Evolutionary conservation across 2,797 vertebrate genomes (phyloP), one percentile per base, ranked within the genome.

Genomic region (Peromyscus melanophrys): DNA sequence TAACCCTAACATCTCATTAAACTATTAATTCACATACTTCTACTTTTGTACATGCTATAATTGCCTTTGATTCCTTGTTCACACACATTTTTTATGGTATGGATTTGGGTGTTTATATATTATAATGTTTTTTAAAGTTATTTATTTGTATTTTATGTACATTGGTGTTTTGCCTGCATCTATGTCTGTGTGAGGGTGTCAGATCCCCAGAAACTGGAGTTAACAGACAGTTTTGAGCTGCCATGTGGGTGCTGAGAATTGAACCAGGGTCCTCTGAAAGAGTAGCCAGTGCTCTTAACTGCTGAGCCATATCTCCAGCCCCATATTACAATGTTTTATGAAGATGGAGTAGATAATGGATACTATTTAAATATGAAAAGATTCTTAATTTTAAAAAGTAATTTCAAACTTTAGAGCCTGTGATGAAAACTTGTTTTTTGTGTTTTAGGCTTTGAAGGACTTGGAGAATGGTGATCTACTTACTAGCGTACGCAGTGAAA

Each of bases 401-500:
- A 21, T 65, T 84, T 61, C 34, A 21, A 65, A 52, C 17, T n/a
- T 86, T 49, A n/a, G 63, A 86, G 25, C 31, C 83, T 52, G 12
- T 67, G 63, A 25, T 69, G 13, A 25, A 67, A 85, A 23, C 27
- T 21, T 46, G 40, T 67, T 49, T 67, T 49, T 34, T 85, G 43
- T 96, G 76, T 98, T 98, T 86, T 94, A 99, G 99, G 99, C 98
- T 97, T 99, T 99, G 98, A 99, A 99, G 25, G 99, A 99, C 4
- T 98, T 99, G 98, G 99, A 99, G 96, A 99, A 99, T 4, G 98
- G 99, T 95, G 97, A 82, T 43, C 99, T 99, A 96, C 98, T 99
- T 80, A 99, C 98, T 95, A 99, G 99, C 71, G 99, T 99, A 40
- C 99, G 99, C 90, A 99, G 98, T 92, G 99, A 99, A 98, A 98